Evolutionary conservation across 1,140 invertebrate species (phyloP).

Genomic region (Globodera ellingtonae): DNA sequence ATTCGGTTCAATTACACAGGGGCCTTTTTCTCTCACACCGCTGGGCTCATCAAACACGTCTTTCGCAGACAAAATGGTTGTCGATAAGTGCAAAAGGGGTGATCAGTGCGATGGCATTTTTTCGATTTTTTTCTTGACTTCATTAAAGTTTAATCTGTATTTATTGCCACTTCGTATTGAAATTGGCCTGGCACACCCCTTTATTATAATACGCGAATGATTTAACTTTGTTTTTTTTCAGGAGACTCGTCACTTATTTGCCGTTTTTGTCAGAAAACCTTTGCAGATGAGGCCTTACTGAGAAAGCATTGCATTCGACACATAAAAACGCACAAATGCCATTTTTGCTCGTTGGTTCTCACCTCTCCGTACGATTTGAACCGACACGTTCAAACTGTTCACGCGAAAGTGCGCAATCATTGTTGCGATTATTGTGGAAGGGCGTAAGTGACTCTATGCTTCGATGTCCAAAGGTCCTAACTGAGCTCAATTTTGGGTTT

Average conservation of each 20-base stretch:
- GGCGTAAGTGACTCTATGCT: constrained; percentile 21
- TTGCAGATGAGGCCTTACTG: constrained; percentile 35
- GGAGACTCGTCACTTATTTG: constrained; percentile 34
- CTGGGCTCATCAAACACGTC: constrained; percentile 44
- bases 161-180: no score
- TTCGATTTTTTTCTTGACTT: no score
- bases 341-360: constrained; percentile 39
- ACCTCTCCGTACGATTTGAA: constrained; percentile 35
- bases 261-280: constrained; percentile 48
- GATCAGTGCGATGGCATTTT: not conserved
- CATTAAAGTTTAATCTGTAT: no score
- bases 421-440: constrained; percentile 35
- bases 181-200: no score
- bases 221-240: not conserved
- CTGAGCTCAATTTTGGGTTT: constrained; percentile 29
- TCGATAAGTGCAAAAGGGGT: not conserved
- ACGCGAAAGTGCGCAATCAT: constrained; percentile 40
- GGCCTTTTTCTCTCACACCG: constrained; percentile 14
- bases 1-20: not conserved
- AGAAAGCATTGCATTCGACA: constrained; percentile 46
- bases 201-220: no score
- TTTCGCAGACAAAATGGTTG: constrained; percentile 34
- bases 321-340: constrained; percentile 39
- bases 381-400: constrained; percentile 39
- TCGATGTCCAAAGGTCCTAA: constrained; percentile 16